Conservation (phyloP, 2,888 invertebrate genomes). For the Eupeodes latifasciatus region DNA sequence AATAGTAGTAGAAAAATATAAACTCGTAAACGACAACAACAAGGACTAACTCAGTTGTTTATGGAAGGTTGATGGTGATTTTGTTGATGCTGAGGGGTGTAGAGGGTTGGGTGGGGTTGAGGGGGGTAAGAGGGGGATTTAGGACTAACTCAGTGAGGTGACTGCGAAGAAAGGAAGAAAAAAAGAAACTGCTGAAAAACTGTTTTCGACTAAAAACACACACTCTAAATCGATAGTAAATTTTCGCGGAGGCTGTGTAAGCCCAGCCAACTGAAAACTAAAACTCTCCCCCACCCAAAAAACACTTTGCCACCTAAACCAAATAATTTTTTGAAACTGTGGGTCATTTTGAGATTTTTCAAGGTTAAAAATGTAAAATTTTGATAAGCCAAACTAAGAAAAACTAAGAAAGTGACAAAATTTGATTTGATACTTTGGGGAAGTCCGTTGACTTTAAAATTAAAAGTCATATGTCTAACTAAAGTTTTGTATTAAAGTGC, state of each 20-base stretch:
- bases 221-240: slow-evolving; percentile 75
- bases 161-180: slow-evolving; percentile 29
- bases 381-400: not conserved
- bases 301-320: slow-evolving; percentile 15
- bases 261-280: slow-evolving; percentile 44
- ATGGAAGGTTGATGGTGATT: not conserved
- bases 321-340: not conserved
- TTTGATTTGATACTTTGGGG: too few species aligned
- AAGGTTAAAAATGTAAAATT: not conserved
- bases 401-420: too few species aligned
- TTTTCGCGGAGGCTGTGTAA: slow-evolving; percentile 67
- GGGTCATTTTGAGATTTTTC: not conserved
- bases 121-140: not conserved
- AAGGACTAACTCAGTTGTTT: slow-evolving; percentile 39
- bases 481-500: too few species aligned
- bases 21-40: slow-evolving; percentile 54
- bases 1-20: slow-evolving; percentile 14
- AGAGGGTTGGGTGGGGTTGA: not conserved
- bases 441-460: too few species aligned
- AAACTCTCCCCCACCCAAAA: slow-evolving; percentile 27
- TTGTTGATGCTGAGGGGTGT: too few species aligned
- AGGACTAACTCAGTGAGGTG: not conserved
- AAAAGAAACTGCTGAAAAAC: slow-evolving; percentile 73
- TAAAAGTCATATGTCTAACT: too few species aligned
- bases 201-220: slow-evolving; percentile 69